A percentile compares a stretch with the other conserved stretches of the same genome.
Evolutionary conservation across 2,888 invertebrate genomes (phyloP).

Genomic region (Standfussiana lucernea): DNA sequence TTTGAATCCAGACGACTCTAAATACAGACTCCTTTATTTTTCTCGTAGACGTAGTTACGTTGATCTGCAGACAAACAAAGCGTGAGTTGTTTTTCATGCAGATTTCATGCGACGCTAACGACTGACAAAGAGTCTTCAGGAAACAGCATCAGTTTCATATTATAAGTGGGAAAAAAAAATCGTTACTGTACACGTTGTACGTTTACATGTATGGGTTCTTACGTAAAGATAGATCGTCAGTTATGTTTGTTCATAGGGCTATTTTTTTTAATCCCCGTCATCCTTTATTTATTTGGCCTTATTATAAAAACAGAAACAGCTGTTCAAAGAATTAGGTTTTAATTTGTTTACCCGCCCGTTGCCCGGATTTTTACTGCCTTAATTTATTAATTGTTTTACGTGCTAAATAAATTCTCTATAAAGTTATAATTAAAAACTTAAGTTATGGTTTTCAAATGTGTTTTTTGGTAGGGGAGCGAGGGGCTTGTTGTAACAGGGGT

Average conservation of each 20-base stretch:
- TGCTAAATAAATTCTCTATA: no score
- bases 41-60: background rate
- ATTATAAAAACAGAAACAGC: slow-evolving; percentile 15
- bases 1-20: background rate
- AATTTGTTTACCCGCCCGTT: background rate
- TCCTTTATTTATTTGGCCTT: background rate
- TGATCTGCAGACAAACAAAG: slow-evolving; percentile 12
- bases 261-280: background rate
- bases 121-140: slow-evolving; percentile 36
- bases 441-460: background rate
- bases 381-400: background rate
- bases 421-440: background rate
- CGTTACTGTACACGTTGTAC: no score
- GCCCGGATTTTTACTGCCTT: background rate
- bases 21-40: slow-evolving; percentile 2
- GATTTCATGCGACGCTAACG: slow-evolving; percentile 54
- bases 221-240: background rate
- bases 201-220: background rate
- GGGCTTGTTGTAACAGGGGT: no score
- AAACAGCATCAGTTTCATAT: slow-evolving; percentile 26
- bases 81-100: slow-evolving; percentile 5
- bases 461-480: no score
- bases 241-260: background rate
- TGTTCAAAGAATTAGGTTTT: slow-evolving; percentile 11
- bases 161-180: slow-evolving; percentile 35